Evolutionary conservation across 2,113 vertebrate species (phyloP).

Genomic region (Myrmecophaga tridactyla): DNA sequence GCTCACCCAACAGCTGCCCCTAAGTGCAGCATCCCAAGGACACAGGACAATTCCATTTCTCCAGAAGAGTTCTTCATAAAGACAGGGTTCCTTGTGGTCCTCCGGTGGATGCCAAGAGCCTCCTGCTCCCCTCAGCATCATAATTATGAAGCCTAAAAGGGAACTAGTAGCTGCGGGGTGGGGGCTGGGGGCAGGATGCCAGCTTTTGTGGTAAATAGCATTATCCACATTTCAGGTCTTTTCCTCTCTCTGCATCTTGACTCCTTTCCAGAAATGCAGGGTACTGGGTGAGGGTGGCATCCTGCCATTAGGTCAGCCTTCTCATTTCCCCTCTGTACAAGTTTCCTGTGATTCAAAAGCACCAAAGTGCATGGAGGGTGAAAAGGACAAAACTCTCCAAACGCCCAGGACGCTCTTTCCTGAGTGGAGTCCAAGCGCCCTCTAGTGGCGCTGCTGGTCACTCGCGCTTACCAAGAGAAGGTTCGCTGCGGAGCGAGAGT

Average conservation of each 20-base stretch:
- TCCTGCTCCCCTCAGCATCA: not conserved
- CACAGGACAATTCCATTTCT: not conserved
- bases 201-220: too few species aligned
- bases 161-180: not conserved
- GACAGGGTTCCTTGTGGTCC: not conserved
- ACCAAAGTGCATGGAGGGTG: not conserved
- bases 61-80: not conserved
- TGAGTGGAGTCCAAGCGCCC: conserved; percentile 79
- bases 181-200: too few species aligned
- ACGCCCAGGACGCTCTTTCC: not conserved
- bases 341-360: not conserved
- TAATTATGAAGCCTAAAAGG: not conserved
- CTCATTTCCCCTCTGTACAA: not conserved
- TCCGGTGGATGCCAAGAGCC: not conserved
- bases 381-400: not conserved
- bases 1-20: not conserved
- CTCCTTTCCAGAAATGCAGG: not conserved
- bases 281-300: not conserved
- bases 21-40: not conserved
- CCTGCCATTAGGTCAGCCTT: not conserved
- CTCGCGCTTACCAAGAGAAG: not conserved
- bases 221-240: not conserved
- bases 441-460: conserved; percentile 72
- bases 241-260: not conserved
- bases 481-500: not conserved